Evolutionary conservation across 1,140 invertebrate genomes (phyloP).

Genomic region (Drosophila fuyamai): DNA sequence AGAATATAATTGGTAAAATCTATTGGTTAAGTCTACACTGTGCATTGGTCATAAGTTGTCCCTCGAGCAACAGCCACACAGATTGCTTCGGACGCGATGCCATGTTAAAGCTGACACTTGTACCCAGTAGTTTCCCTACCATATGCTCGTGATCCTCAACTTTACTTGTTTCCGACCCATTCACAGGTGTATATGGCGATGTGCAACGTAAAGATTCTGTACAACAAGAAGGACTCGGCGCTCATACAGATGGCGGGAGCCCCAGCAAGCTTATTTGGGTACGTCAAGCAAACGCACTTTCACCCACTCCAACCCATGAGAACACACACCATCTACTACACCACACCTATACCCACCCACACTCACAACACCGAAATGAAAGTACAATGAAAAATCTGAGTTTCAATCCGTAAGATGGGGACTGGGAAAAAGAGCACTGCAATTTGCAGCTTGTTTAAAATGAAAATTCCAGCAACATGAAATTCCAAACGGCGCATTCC

Average conservation of each 20-base stretch:
- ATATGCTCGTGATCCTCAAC: slow-evolving; percentile 56
- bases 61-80: slow-evolving; percentile 16
- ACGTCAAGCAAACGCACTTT: slow-evolving; percentile 84
- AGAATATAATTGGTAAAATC: no score
- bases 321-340: neutral
- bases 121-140: slow-evolving; percentile 1
- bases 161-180: slow-evolving; percentile 8
- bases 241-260: slow-evolving; percentile 99
- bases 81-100: slow-evolving; percentile 6
- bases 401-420: slow-evolving; percentile 10
- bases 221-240: slow-evolving; percentile 99
- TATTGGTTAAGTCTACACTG: no score
- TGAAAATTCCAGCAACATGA: slow-evolving; percentile 80
- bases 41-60: neutral
- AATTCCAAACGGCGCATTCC: slow-evolving; percentile 77
- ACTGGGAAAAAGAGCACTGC: slow-evolving; percentile 35
- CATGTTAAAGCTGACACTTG: slow-evolving; percentile 19
- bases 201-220: slow-evolving; percentile 99
- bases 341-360: neutral
- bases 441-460: slow-evolving; percentile 82
- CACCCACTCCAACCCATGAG: slow-evolving; percentile 9
- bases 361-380: slow-evolving; percentile 11
- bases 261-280: slow-evolving; percentile 99
- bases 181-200: slow-evolving; percentile 99
- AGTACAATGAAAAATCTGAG: slow-evolving; percentile 76